Evolutionary conservation across 2,113 vertebrate genomes (phyloP).

Genomic region (Rhodinocichla rosea): DNA sequence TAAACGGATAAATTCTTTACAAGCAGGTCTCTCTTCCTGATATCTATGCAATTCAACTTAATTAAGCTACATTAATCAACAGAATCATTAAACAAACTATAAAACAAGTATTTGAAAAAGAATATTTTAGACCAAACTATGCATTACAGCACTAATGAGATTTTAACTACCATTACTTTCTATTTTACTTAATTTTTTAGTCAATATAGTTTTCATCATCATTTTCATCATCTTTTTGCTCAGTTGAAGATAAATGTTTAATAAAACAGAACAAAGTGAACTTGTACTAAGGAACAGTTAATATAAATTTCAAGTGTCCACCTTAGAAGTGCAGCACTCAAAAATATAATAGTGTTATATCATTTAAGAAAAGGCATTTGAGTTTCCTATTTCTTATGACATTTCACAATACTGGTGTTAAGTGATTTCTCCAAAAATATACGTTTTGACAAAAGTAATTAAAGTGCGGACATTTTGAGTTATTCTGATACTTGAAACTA

Average conservation of each 20-base stretch:
- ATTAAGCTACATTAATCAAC: background rate
- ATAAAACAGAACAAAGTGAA: slow-evolving; percentile 13
- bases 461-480: slow-evolving; percentile 62
- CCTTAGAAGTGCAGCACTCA: background rate
- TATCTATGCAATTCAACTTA: background rate
- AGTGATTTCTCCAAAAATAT: slow-evolving; percentile 51
- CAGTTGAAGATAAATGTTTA: slow-evolving; percentile 45
- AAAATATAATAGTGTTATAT: slow-evolving; percentile 28
- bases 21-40: background rate
- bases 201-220: background rate
- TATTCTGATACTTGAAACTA: slow-evolving; percentile 64
- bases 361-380: slow-evolving; percentile 7
- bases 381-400: slow-evolving; percentile 65
- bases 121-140: background rate
- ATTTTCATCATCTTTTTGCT: background rate
- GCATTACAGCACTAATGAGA: background rate
- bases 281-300: background rate
- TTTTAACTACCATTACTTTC: background rate
- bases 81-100: background rate
- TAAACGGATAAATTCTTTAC: background rate
- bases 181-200: background rate
- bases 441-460: slow-evolving; percentile 67
- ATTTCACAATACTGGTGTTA: slow-evolving; percentile 45
- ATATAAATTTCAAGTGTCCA: slow-evolving; percentile 59
- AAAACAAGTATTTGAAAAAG: background rate